phyloP scores from a whole-genome alignment of 2,797 vertebrate genomes.

The Gallinago stenura region DNA sequence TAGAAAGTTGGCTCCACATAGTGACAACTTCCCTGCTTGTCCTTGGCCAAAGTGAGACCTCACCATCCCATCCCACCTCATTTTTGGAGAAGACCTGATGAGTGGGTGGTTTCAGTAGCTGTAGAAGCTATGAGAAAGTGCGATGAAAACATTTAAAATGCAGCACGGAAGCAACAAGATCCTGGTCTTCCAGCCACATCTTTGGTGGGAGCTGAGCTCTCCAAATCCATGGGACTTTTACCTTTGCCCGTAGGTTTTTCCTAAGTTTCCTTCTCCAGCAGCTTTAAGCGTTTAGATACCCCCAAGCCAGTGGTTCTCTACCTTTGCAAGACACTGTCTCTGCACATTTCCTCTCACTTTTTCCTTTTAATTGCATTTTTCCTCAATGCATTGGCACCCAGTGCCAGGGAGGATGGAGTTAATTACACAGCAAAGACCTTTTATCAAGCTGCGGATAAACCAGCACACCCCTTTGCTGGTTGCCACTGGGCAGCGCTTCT shows the following conservation, averaged over 20 bases:
- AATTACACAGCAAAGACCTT: not conserved
- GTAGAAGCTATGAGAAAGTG: not conserved
- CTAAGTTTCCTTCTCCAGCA: not conserved
- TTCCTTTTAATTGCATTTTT: not conserved
- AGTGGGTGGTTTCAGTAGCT: not conserved
- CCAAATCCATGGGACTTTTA: not conserved
- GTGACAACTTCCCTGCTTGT: not conserved
- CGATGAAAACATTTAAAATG: not conserved
- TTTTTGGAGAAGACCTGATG: not conserved
- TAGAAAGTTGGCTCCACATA: rapidly evolving
- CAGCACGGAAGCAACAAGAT: not conserved
- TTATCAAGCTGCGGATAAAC: not conserved
- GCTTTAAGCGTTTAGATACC: not conserved
- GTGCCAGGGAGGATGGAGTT: not conserved
- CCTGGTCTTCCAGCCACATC: not conserved
- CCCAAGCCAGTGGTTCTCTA: not conserved
- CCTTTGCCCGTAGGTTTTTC: not conserved
- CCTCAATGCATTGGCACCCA: not conserved
- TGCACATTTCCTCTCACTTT: not conserved
- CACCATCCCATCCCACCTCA: not conserved
- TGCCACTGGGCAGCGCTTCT: not conserved
- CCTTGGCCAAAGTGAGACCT: not conserved
- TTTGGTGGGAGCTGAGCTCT: not conserved
- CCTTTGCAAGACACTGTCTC: not conserved
- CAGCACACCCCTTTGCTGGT: not conserved